phyloP scores from a whole-genome alignment of 2,888 invertebrate species.

The Lucinisca nassula region DNA sequence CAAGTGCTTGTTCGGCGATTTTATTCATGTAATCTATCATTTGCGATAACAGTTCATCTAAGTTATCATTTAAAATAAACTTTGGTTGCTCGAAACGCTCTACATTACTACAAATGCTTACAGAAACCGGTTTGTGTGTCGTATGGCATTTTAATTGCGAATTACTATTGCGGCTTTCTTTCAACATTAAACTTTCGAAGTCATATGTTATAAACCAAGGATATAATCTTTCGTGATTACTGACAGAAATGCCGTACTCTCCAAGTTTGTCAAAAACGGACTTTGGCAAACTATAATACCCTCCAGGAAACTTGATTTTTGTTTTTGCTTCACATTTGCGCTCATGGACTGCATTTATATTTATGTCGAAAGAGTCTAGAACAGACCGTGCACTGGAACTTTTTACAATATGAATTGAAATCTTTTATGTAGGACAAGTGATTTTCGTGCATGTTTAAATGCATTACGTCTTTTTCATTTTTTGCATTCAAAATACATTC shows the following conservation, averaged over 20 bases:
- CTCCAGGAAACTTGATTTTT: not conserved
- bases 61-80: slow-evolving; percentile 27
- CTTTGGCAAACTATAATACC: not conserved
- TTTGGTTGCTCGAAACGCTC: slow-evolving; percentile 4
- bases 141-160: not conserved
- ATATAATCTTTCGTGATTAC: not conserved
- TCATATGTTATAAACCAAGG: slow-evolving; percentile 48
- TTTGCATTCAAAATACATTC: not conserved
- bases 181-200: slow-evolving; percentile 13
- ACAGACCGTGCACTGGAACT: slow-evolving; percentile 18
- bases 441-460: slow-evolving; percentile 33
- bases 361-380: not conserved
- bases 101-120: slow-evolving; percentile 45
- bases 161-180: not conserved
- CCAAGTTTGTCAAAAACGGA: slow-evolving; percentile 45
- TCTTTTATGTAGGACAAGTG: slow-evolving; percentile 29
- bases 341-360: not conserved
- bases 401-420: not conserved
- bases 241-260: slow-evolving; percentile 6
- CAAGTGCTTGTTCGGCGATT: not conserved
- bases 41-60: slow-evolving; percentile 7
- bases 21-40: slow-evolving; percentile 26
- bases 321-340: not conserved
- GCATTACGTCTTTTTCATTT: slow-evolving; percentile 3
- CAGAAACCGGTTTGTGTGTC: slow-evolving; percentile 36